Base-by-base conservation (phyloP, 2,888 invertebrate species). In the Salpingus planirostris region DNA sequence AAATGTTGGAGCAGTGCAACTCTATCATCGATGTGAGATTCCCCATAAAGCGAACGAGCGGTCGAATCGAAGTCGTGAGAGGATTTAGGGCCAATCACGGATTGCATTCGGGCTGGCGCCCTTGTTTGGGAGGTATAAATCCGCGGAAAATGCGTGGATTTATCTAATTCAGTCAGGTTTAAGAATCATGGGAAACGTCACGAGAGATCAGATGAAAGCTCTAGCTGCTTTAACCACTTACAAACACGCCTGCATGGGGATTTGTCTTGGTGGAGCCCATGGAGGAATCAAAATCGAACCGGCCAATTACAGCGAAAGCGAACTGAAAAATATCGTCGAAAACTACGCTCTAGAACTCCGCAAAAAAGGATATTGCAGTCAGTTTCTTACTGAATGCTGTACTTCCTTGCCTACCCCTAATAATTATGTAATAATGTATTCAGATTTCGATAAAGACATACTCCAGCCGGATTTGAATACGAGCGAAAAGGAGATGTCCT, bases 11-110 rank as follows among this genome's bases (percentile, higher is more conserved):
- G 25, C 54, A 55, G 14, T 61, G 60, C 36, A 56, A 56, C 27
- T 47, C 53, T n/a, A 32, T 61, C 21, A 48, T 61, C 13, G 63
- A 63, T 34, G 42, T 62, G 1, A 36, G 57, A 26, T 56, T 59
- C 40, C 60, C 61, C 1, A 24, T 64, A 1, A 44, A 47, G 35
- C 39, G 50, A 25, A 50, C 55, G 8, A 47, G 53, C 36, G 60
- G 60, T 2, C 44, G 33, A 5, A 40, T 47, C 13, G 54, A 59
- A 31, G 34, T 62, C 1, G 39, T 64, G 8, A 46, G 58, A 34
- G 61, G 59, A 3, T 62, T 57, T 38, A 45, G 60, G 27, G 59
- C 55, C 1, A 54, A 58, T 24, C 58, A 64, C 43, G 60, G 60
- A 2, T 36, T 53, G 13, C 38, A 36, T 24, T 44, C 46, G 18